Evolutionary conservation across 2,113 vertebrate species (phyloP), one percentile per base, ranked within the genome.

Genomic region (Aspiorhynchus laticeps): DNA sequence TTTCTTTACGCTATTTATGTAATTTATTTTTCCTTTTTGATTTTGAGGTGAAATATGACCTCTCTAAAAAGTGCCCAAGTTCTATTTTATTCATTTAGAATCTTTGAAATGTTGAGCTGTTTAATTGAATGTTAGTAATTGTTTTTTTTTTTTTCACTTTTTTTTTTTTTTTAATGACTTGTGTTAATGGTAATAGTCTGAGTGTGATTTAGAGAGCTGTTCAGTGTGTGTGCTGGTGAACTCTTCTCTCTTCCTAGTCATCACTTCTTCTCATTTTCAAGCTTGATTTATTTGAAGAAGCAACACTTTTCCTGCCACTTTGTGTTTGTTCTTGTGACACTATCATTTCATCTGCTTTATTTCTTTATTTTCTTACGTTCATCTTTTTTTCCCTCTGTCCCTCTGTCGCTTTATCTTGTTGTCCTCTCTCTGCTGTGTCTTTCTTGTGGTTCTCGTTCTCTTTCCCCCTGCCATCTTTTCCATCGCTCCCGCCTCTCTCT

Each of bases 401-500:
- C 17, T 56, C 41, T 61, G 38, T 28, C 51, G 74, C 77, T 63
- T 43, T 15, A 67, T 7, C 24, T 81, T 9, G 87, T 80, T 46
- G 21, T 33, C 12, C 31, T 48, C 5, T 17, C 6, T 31, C 46
- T 74, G 36, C 33, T 41, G 19, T 63, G 17, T 65, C 48, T 9
- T 15, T 59, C 31, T 26, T 53, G n/a, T 53, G 61, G 15, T 26
- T 24, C 33, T 43, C 46, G 3, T 33, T 83, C 33, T 59, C 19
- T 28, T 26, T 51, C 31, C 41, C 61, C 56, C 48, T 17, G 21
- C 71, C 33, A 31, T 51, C 75, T 65, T 46, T 48, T 24, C 51
- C 26, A 61, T 92, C 91, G 94, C 89, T 91, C 93, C 90, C 92
- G 82, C 93, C 90, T 95, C 91, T 92, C 91, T 88, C 89, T 91